Evolutionary conservation across 2,797 vertebrate species (phyloP).

Genomic region (Simalia tracyae): DNA sequence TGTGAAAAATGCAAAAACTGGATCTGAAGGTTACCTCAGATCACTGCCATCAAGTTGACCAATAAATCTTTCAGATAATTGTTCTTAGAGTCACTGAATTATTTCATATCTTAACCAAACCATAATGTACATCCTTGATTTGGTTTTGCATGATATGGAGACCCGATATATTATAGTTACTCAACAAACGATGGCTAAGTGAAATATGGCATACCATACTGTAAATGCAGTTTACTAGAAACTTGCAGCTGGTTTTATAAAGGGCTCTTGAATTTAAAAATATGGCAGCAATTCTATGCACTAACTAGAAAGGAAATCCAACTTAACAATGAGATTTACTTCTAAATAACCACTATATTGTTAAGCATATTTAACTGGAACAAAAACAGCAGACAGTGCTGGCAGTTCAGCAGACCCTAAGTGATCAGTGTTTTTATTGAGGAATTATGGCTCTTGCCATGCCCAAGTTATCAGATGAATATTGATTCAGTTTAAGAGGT

Average conservation of each 20-base stretch:
- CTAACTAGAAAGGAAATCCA: background rate
- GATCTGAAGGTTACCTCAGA: background rate
- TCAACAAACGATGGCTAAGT: background rate
- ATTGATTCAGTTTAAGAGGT: background rate
- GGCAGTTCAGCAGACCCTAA: background rate
- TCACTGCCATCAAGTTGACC: background rate
- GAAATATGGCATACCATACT: background rate
- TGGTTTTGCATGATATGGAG: background rate
- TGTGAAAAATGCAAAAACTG: background rate
- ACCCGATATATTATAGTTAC: background rate
- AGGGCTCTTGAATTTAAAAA: background rate
- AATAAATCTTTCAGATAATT: background rate
- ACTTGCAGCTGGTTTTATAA: background rate
- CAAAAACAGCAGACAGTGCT: background rate
- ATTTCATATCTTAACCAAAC: background rate
- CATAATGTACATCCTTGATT: background rate
- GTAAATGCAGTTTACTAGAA: background rate
- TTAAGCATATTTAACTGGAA: background rate
- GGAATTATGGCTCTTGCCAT: background rate
- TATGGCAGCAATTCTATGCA: background rate
- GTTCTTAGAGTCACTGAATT: background rate
- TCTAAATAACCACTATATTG: background rate
- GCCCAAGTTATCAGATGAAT: background rate
- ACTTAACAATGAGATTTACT: background rate
- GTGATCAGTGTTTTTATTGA: background rate